phyloP scores from a whole-genome alignment of 1,140 invertebrate genomes.

The Anadara kagoshimensis region DNA sequence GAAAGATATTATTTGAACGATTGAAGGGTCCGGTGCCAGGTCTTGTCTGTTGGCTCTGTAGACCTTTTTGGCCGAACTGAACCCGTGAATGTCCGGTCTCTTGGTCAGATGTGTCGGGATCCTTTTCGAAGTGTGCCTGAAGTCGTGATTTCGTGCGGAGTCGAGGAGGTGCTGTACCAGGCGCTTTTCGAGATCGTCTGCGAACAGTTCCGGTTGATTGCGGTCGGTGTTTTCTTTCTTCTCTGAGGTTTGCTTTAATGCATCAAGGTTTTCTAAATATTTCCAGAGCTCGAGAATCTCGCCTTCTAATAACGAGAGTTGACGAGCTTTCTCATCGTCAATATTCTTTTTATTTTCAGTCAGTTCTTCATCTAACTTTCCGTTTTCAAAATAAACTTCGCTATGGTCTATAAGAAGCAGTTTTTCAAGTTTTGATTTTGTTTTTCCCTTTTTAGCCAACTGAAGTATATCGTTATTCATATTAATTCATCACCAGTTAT shows the following conservation, averaged over 20 bases:
- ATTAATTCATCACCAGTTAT: no score
- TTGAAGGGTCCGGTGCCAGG: no score
- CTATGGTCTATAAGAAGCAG: constrained; percentile 52
- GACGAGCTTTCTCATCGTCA: constrained; percentile 39
- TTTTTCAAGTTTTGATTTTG: constrained; percentile 42
- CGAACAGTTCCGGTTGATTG: constrained; percentile 21
- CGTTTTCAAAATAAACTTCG: constrained; percentile 58
- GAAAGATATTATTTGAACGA: no score
- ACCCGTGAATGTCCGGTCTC: no score
- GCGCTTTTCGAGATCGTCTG: neutral
- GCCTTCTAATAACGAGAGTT: constrained; percentile 26
- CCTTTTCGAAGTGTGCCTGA: no score
- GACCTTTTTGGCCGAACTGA: no score
- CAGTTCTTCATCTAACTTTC: constrained; percentile 46
- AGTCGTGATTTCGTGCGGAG: no score
- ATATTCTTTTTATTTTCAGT: constrained; percentile 37
- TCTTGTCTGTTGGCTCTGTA: no score
- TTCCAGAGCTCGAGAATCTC: constrained; percentile 44
- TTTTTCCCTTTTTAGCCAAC: constrained; percentile 32
- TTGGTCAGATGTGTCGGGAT: no score
- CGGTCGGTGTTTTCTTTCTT: constrained; percentile 1
- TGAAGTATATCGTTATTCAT: constrained; percentile 31
- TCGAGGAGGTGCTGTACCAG: no score
- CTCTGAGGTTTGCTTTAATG: constrained; percentile 27
- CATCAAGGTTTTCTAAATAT: constrained; percentile 17